Evolutionary conservation across 2,888 invertebrate genomes (phyloP).

Genomic region (Hirudinaria manillensis): DNA sequence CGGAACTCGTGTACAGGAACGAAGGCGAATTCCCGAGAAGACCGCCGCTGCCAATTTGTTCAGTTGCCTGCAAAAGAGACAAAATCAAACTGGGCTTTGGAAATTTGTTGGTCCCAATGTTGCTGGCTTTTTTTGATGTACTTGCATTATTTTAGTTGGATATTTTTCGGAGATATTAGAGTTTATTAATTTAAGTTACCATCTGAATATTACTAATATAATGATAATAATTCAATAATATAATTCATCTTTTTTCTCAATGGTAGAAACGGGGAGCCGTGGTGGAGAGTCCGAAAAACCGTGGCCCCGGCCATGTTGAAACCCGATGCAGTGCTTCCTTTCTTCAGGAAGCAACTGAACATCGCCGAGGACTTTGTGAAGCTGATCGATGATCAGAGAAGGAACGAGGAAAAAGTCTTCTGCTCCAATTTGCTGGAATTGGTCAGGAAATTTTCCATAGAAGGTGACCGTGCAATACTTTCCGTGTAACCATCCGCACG

Average conservation of each 20-base stretch:
- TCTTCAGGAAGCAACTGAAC: conserved; percentile 40
- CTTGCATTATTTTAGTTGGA: not conserved
- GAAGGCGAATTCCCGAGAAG: conserved; percentile 42
- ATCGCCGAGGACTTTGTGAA: conserved; percentile 45
- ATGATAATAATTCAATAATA: not conserved
- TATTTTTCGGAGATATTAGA: too few species aligned
- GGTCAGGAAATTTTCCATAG: conserved; percentile 43
- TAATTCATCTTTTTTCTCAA: not conserved
- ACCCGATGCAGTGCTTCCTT: conserved; percentile 42
- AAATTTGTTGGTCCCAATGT: conserved; percentile 36
- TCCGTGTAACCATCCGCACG: too few species aligned
- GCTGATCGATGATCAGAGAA: conserved; percentile 29
- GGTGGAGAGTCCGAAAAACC: conserved; percentile 41
- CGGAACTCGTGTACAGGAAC: conserved; percentile 41
- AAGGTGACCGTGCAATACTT: conserved; percentile 42
- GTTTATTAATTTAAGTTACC: too few species aligned
- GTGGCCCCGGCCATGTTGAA: conserved; percentile 43
- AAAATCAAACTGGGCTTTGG: conserved; percentile 38
- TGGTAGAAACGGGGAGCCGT: conserved; percentile 43
- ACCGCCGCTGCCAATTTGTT: conserved; percentile 36
- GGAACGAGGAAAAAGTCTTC: conserved; percentile 8
- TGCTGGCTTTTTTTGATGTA: not conserved
- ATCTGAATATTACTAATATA: not conserved
- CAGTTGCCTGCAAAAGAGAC: conserved; percentile 35
- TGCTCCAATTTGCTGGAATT: conserved; percentile 47